These are phyloP conservation scores for Novumbra hubbsi DNA, from an alignment of 2,797 vertebrate species.

Conservation along the genomic window DNA sequence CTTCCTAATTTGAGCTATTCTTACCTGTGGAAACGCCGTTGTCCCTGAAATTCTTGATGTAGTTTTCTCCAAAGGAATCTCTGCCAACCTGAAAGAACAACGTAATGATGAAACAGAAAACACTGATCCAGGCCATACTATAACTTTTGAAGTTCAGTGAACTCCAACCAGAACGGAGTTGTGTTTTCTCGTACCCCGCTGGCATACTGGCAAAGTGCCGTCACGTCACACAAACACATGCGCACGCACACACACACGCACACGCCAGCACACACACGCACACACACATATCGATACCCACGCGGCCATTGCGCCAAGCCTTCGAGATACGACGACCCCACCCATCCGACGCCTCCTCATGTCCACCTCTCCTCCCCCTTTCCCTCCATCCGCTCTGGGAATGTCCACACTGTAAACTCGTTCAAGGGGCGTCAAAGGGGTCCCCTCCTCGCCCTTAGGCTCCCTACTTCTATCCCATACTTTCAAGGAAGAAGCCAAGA, in stretches of 20 bases:
- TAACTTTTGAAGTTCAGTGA: background rate
- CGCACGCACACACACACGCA: conserved; percentile 47
- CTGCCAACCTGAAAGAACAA: conserved; percentile 86
- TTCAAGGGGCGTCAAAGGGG: conserved; percentile 11
- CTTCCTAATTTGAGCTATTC: background rate
- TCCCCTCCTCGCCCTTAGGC: conserved; percentile 15
- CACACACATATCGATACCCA: background rate
- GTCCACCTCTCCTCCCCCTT: conserved; percentile 12
- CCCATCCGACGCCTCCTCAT: conserved; percentile 9
- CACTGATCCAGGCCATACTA: background rate
- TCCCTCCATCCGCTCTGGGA: conserved; percentile 15
- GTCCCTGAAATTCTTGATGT: conserved; percentile 92
- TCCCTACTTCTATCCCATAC: conserved; percentile 3
- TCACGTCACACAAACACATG: conserved; percentile 3
- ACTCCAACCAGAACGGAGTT: conserved; percentile 9
- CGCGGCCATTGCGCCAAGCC: conserved; percentile 54
- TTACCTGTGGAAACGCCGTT: conserved; percentile 91
- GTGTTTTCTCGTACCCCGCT: conserved; percentile 8
- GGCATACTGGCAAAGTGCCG: conserved; percentile 22
- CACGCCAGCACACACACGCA: background rate
- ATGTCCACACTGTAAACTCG: conserved; percentile 18
- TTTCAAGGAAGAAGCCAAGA: conserved; percentile 1
- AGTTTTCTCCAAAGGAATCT: conserved; percentile 94
- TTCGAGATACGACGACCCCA: conserved; percentile 11
- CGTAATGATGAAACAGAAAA: conserved; percentile 7